Percentiles rank a stretch among this genome's conserved stretches.
Evolutionary conservation across 2,113 vertebrate genomes (phyloP).

Genomic region (Mustela nigripes): DNA sequence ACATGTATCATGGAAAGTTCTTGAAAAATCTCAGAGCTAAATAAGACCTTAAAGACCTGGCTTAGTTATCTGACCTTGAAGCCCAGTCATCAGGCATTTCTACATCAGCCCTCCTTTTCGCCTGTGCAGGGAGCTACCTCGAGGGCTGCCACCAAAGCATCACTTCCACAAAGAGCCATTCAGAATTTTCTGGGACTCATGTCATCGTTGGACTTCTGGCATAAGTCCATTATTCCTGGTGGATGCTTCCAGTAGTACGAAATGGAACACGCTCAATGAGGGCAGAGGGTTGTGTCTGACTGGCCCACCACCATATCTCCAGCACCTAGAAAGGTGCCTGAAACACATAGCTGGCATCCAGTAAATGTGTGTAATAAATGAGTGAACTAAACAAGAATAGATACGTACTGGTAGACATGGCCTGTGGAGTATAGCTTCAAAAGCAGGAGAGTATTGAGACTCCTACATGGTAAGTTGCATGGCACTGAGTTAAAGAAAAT

Average conservation of each 20-base stretch:
- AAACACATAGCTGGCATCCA: neutral
- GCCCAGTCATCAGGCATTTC: neutral
- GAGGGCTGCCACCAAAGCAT: neutral
- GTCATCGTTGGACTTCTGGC: neutral
- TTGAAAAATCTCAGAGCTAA: neutral
- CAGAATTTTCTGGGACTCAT: neutral
- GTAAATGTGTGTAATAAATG: neutral
- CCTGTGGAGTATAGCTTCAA: neutral
- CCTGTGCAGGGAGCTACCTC: neutral
- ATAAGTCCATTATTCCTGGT: neutral
- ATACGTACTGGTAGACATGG: neutral
- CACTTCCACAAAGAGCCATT: neutral
- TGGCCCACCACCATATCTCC: too few species aligned
- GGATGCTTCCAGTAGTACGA: neutral
- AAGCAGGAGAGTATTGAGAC: neutral
- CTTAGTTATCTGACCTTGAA: neutral
- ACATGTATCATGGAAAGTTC: neutral
- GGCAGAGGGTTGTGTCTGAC: too few species aligned
- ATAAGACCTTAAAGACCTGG: neutral
- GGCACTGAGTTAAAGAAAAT: neutral
- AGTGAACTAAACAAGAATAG: neutral
- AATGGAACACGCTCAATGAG: neutral
- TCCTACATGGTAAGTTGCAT: too few species aligned
- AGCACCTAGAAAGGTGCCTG: neutral
- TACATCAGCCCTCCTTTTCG: neutral